Percentiles rank a stretch among this genome's conserved stretches.
Evolutionary conservation across 2,888 invertebrate species (phyloP).

Genomic region (Oconnorella tubifera): DNA sequence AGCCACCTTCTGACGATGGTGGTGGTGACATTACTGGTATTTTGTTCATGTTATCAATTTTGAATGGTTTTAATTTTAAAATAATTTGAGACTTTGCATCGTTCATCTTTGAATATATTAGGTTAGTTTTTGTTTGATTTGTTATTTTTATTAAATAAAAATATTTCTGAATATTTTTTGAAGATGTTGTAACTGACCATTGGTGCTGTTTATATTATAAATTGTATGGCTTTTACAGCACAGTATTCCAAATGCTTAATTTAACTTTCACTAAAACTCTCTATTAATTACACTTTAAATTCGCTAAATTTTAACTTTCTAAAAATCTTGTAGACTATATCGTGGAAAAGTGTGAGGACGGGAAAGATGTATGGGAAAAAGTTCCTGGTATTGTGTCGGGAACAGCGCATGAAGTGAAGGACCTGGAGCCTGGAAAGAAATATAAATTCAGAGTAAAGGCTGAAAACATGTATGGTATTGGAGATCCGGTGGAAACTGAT

Average conservation of each 20-base stretch:
- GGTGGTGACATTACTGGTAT: conserved; percentile 57
- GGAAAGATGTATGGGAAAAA: conserved; percentile 85
- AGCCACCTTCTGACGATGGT: conserved; percentile 58
- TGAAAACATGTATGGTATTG: conserved; percentile 93
- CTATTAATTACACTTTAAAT: too few species aligned
- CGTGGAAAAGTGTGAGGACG: conserved; percentile 89
- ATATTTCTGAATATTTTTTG: too few species aligned
- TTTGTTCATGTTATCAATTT: conserved; percentile 6
- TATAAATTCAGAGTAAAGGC: conserved; percentile 93
- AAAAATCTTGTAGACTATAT: conserved; percentile 69
- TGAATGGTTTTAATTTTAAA: too few species aligned
- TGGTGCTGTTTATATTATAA: too few species aligned
- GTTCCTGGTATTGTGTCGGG: conserved; percentile 77
- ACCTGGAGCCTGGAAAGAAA: conserved; percentile 87
- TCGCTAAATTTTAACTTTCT: neutral
- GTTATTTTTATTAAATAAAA: neutral
- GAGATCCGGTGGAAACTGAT: conserved; percentile 83
- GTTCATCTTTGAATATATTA: too few species aligned
- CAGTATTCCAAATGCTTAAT: too few species aligned
- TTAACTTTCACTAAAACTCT: too few species aligned
- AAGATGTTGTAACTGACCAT: too few species aligned
- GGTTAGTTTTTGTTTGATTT: too few species aligned
- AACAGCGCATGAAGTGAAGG: conserved; percentile 84
- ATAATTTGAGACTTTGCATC: too few species aligned
- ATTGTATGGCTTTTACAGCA: too few species aligned